Evolutionary conservation across 2,797 vertebrate species (phyloP).

Genomic region (Pristis pectinata): DNA sequence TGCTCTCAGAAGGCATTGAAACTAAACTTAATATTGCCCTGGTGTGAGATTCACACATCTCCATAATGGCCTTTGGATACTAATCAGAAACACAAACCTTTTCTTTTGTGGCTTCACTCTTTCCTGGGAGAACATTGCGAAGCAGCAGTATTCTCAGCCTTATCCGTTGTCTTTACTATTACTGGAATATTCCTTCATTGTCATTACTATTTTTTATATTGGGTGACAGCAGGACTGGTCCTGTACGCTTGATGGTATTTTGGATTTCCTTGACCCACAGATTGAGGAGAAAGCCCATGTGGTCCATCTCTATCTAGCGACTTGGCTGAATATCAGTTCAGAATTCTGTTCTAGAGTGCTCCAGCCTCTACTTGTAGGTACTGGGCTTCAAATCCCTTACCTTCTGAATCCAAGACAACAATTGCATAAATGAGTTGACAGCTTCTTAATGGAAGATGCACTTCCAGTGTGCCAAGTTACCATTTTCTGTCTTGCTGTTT

Average conservation of each 20-base stretch:
- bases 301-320: not conserved
- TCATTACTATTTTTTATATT: not conserved
- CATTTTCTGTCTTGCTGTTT: not conserved
- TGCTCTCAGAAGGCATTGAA: not conserved
- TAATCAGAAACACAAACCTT: not conserved
- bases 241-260: not conserved
- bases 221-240: no score
- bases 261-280: not conserved
- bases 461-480: not conserved
- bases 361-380: not conserved
- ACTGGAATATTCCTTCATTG: not conserved
- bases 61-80: not conserved
- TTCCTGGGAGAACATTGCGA: not conserved
- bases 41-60: no score
- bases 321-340: no score
- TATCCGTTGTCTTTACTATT: not conserved
- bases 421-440: not conserved
- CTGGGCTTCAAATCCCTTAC: not conserved
- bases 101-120: no score
- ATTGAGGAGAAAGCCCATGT: no score
- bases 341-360: no score
- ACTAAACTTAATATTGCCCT: no score
- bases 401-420: not conserved
- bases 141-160: no score
- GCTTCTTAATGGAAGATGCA: not conserved